phyloP scores from a whole-genome alignment of 2,888 invertebrate genomes.

The Lepidocyrtoides sp. region DNA sequence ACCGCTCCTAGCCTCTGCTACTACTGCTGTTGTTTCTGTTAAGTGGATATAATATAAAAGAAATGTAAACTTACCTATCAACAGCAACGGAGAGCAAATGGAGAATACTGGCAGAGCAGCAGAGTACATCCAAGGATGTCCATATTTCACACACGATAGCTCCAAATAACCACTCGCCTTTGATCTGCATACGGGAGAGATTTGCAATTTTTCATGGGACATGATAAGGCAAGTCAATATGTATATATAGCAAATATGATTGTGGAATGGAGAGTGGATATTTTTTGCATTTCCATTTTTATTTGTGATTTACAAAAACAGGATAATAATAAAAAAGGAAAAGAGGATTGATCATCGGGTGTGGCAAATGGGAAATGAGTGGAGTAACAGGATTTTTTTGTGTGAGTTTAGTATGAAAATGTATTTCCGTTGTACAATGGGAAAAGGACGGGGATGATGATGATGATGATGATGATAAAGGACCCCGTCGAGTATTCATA shows the following conservation, averaged over 20 bases:
- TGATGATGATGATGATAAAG: conserved; percentile 25
- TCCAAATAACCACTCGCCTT: conserved; percentile 94
- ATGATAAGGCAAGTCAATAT: not conserved
- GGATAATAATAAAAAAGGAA: not conserved
- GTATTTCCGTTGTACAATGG: conserved; percentile 25
- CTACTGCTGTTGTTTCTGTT: conserved; percentile 11
- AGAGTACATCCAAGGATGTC: conserved; percentile 91
- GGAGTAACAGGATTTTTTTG: conserved; percentile 4
- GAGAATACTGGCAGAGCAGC: conserved; percentile 94
- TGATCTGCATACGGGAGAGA: conserved; percentile 88
- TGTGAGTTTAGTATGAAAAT: conserved; percentile 17
- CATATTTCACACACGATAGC: conserved; percentile 93
- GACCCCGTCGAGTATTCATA: conserved; percentile 37
- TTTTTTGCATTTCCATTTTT: conserved; percentile 43
- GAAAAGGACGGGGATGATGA: not conserved
- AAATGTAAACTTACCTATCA: conserved; percentile 89
- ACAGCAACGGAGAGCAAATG: conserved; percentile 94
- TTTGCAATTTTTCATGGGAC: conserved; percentile 15
- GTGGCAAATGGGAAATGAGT: conserved; percentile 35
- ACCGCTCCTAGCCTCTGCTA: not conserved
- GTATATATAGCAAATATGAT: not conserved
- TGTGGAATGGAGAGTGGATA: not conserved
- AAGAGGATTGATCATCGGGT: conserved; percentile 35
- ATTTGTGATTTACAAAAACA: not conserved
- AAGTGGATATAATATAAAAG: too few relatives aligned